Percentiles rank a stretch among this genome's conserved stretches.
Evolutionary conservation across 1,140 invertebrate species (phyloP).

Genomic region (Brachionus calyciflorus): DNA sequence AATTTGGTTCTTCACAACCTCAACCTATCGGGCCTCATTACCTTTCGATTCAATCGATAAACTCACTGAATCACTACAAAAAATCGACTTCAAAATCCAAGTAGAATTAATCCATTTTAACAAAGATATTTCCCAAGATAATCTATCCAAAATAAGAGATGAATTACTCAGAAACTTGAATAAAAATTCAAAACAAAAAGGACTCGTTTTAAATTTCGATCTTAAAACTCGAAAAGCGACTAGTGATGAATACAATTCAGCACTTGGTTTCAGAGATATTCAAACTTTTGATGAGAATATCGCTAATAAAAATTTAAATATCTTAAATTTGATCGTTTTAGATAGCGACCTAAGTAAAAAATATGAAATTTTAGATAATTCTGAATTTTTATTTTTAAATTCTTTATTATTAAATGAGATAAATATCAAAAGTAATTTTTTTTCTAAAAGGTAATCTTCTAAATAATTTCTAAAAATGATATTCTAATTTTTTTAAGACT

Average conservation of each 20-base stretch:
- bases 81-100: neutral
- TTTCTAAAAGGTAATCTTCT: neutral
- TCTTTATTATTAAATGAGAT: neutral
- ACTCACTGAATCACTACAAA: neutral
- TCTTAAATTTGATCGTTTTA: neutral
- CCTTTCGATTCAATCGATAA: slow-evolving; percentile 35
- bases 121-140: neutral
- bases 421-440: neutral
- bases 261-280: neutral
- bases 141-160: neutral
- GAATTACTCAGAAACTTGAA: neutral
- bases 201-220: neutral
- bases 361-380: neutral
- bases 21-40: slow-evolving; percentile 8
- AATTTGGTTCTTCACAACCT: slow-evolving; percentile 29
- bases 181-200: neutral
- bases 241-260: neutral
- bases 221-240: neutral
- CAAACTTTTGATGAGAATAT: neutral
- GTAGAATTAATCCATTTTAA: neutral
- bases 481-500: slow-evolving; percentile 9
- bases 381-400: neutral
- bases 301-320: neutral
- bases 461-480: too few relatives aligned
- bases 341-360: neutral